phyloP scores from a whole-genome alignment of 2,797 vertebrate species.

The Gymnothorax javanicus region DNA sequence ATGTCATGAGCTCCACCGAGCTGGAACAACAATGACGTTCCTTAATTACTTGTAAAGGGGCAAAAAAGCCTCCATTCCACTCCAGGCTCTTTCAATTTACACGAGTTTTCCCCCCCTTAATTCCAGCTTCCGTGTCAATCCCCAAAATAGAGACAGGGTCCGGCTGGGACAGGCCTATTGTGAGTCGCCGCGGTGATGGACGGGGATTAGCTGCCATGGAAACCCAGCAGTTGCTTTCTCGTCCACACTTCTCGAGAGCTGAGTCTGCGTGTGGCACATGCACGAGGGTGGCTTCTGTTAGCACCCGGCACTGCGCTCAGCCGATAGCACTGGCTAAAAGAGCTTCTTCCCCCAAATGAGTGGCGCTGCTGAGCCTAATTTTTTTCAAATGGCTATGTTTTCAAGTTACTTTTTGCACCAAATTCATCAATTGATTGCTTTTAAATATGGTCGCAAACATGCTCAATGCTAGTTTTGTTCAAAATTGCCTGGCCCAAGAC shows the following conservation, averaged over 20 bases:
- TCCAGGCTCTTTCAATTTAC: slow-evolving; percentile 46
- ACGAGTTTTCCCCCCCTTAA: slow-evolving; percentile 47
- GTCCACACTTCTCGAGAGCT: slow-evolving; percentile 46
- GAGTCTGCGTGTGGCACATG: slow-evolving; percentile 44
- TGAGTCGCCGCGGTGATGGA: slow-evolving; percentile 46
- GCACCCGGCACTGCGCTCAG: neutral
- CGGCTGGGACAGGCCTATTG: slow-evolving; percentile 53
- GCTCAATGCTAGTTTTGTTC: neutral
- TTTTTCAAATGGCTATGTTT: neutral
- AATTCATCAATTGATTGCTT: neutral
- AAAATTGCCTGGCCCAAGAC: neutral
- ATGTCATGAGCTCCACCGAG: slow-evolving; percentile 15
- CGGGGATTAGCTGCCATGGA: slow-evolving; percentile 69
- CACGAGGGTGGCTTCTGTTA: neutral
- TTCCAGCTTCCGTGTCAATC: slow-evolving; percentile 43
- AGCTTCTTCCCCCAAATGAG: neutral
- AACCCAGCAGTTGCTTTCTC: slow-evolving; percentile 54
- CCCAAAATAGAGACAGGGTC: slow-evolving; percentile 45
- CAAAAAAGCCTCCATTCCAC: slow-evolving; percentile 46
- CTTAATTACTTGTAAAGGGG: slow-evolving; percentile 27
- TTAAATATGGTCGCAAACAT: neutral
- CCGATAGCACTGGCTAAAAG: neutral
- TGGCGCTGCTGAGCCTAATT: neutral
- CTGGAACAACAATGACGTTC: slow-evolving; percentile 24
- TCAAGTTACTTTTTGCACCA: neutral